Base-by-base conservation (phyloP, 1,140 invertebrate genomes). In the Galleria mellonella region DNA sequence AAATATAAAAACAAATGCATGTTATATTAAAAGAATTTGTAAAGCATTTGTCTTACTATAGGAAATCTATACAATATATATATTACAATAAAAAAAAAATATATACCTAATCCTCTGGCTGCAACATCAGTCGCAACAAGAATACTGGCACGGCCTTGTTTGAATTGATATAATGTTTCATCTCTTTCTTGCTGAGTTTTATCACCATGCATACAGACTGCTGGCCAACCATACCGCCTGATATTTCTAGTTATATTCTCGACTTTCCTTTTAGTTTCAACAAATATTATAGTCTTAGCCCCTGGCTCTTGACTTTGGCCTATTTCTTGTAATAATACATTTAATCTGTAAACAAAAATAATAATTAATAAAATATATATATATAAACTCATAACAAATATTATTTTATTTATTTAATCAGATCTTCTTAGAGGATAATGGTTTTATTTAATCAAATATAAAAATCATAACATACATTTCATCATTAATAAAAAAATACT, bases 71-170 rank as follows among this genome's bases (percentile, higher is more conserved):
- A 31, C 13, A 38, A 12, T 39, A 50, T 42, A 30, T 38, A 31
- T 32, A 42, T 42, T 51, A 23, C 11, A 8, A 33, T 1, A 42
- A 12, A 40, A 45, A 31, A 31, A 27, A 13, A 13, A 2, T 29
- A 29, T 94, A 91, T 92, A 99, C 98, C 98, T 87, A 99, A 89
- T 76, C 98, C 98, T 79, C 98, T 91, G 51, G 97, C 97, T 53
- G 98, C 98, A 74, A 99, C 97, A 89, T 99, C 98, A 54, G 98
- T 99, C 69, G 98, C 98, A 54, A 99, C 94, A 58, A 99, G 88
- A 79, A 99, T 98, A 45, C 93, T 94, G 38, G 93, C 93, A 78
- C 92, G 93, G 55, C 97, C 97, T 66, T 91, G 91, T 62, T 96
- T 92, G 89, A 99, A 99, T 86, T 98, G 97, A 87, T 92, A 92